phyloP scores from a whole-genome alignment of 2,888 invertebrate species.

The Andrena praecox region DNA sequence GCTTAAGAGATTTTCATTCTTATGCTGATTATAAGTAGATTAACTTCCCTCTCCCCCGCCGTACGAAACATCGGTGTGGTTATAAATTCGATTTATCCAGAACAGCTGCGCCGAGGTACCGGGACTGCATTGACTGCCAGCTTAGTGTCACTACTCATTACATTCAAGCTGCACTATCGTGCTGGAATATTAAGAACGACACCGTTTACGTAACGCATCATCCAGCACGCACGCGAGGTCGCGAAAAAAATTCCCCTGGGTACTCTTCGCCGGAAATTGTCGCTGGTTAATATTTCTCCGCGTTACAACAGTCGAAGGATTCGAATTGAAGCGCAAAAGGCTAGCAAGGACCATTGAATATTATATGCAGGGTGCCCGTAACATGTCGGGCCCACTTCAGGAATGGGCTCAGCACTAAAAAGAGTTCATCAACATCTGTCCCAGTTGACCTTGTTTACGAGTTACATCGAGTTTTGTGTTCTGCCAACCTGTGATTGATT shows the following conservation, averaged over 20 bases:
- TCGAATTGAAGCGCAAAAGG: background rate
- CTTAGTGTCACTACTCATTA: conserved; percentile 50
- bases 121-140: conserved; percentile 12
- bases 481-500: too few relatives aligned
- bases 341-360: background rate
- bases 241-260: conserved; percentile 15
- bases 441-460: too few relatives aligned
- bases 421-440: too few relatives aligned
- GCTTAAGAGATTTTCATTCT: conserved; percentile 2
- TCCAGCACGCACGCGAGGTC: conserved; percentile 39
- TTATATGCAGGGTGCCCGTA: background rate
- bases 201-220: conserved; percentile 53
- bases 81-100: conserved; percentile 37
- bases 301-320: background rate
- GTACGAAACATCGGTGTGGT: conserved; percentile 8
- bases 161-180: conserved; percentile 24
- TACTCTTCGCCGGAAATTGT: background rate
- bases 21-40: conserved; percentile 15
- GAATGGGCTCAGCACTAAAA: too few relatives aligned
- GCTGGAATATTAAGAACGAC: conserved; percentile 47
- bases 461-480: too few relatives aligned
- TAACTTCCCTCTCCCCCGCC: background rate
- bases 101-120: background rate
- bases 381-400: too few relatives aligned
- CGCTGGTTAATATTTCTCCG: background rate